Percentiles rank a stretch among this genome's conserved stretches.
phyloP scores from a whole-genome alignment of 2,113 vertebrate species.

The Hydrolagus affinis region DNA sequence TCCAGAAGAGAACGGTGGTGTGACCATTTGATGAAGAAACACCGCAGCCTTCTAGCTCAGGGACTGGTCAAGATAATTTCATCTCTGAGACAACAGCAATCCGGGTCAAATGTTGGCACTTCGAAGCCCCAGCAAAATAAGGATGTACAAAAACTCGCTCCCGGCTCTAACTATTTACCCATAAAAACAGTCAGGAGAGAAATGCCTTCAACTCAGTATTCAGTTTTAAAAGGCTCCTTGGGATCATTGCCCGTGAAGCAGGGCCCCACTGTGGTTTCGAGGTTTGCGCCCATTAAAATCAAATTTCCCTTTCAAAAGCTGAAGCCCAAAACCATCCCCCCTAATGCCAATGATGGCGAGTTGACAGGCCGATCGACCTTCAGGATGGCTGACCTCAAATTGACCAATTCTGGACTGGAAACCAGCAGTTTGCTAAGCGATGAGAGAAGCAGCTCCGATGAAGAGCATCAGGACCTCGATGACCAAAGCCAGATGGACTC shows the following conservation, averaged over 20 bases:
- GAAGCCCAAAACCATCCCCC: conserved; percentile 69
- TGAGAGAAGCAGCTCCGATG: conserved; percentile 79
- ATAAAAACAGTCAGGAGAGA: conserved; percentile 62
- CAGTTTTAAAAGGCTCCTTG: conserved; percentile 53
- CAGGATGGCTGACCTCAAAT: conserved; percentile 66
- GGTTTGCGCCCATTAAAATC: conserved; percentile 53
- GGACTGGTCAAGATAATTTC: conserved; percentile 86
- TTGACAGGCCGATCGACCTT: conserved; percentile 76
- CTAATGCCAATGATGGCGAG: conserved; percentile 73
- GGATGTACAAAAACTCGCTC: conserved; percentile 59
- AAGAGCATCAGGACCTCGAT: conserved; percentile 80
- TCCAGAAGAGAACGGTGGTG: conserved; percentile 82
- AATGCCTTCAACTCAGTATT: conserved; percentile 54
- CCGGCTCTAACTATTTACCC: conserved; percentile 60
- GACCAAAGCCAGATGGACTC: conserved; percentile 77
- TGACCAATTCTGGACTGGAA: conserved; percentile 68
- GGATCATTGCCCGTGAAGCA: conserved; percentile 59
- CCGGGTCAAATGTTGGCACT: conserved; percentile 58
- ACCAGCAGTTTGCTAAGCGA: conserved; percentile 72
- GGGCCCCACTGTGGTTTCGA: conserved; percentile 55
- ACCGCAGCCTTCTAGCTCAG: conserved; percentile 54
- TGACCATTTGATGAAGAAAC: conserved; percentile 91
- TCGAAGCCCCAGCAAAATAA: conserved; percentile 63
- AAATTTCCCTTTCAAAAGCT: conserved; percentile 71
- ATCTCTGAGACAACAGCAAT: conserved; percentile 63